Conservation (phyloP, 2,797 vertebrate genomes). For the Ispidina lecontei region DNA sequence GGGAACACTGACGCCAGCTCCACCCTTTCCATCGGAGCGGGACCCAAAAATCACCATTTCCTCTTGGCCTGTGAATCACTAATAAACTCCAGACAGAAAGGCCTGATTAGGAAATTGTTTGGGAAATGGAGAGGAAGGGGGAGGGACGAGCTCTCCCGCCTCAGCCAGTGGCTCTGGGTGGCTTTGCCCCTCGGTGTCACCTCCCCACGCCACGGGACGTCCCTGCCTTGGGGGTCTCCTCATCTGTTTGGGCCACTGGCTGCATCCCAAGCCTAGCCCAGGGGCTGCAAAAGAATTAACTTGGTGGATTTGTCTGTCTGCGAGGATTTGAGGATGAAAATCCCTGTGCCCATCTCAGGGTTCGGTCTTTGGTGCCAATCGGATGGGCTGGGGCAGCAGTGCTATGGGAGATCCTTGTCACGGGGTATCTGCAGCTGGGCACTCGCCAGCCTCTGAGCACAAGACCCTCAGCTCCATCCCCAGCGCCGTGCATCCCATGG, state of each 20-base stretch:
- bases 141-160: background rate
- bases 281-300: background rate
- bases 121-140: constrained; percentile 63
- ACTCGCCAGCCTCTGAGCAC: rapidly evolving
- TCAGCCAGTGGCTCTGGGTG: background rate
- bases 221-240: background rate
- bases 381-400: background rate
- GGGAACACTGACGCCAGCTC: background rate
- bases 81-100: constrained; percentile 74
- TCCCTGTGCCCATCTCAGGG: rapidly evolving
- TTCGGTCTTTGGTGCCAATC: rapidly evolving
- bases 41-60: constrained; percentile 60
- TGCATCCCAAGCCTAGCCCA: rapidly evolving
- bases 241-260: background rate
- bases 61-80: constrained; percentile 68
- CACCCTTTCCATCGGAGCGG: constrained; percentile 9
- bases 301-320: background rate
- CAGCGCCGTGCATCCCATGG: background rate
- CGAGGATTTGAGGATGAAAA: background rate
- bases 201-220: rapidly evolving
- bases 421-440: background rate
- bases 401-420: rapidly evolving
- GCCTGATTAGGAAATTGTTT: constrained; percentile 73
- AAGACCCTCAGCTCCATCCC: background rate
- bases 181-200: background rate